Percentiles rank a stretch among this genome's conserved stretches.
Conservation (phyloP, 2,113 vertebrate species). For the Chionis minor region DNA sequence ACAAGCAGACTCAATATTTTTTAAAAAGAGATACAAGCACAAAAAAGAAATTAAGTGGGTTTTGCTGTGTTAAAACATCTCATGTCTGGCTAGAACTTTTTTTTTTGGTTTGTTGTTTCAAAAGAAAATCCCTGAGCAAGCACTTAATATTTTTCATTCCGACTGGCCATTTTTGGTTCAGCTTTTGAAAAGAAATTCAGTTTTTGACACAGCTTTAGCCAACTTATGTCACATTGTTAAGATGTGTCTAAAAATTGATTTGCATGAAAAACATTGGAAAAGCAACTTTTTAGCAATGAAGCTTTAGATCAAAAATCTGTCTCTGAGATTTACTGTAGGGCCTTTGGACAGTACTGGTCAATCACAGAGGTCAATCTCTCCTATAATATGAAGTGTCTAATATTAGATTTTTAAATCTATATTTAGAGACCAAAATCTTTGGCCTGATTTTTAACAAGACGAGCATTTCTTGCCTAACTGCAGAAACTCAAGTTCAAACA, state of each 20-base stretch:
- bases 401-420: neutral
- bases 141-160: neutral
- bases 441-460: neutral
- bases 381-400: neutral
- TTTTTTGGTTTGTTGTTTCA: neutral
- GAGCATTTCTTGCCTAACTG: neutral
- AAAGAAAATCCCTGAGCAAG: neutral
- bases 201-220: neutral
- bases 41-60: neutral
- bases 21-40: neutral
- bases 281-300: neutral
- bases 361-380: neutral
- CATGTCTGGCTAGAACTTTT: neutral
- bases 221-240: neutral
- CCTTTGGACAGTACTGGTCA: neutral
- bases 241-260: neutral
- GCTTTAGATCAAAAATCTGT: neutral
- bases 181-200: neutral
- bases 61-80: neutral
- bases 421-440: constrained; percentile 10
- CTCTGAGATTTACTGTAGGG: neutral
- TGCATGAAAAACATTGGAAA: neutral
- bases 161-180: neutral
- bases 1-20: neutral
- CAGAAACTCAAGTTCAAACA: constrained; percentile 9